Base-by-base conservation (phyloP, 1,140 invertebrate genomes). In the Cardiocondyla obscurior region DNA sequence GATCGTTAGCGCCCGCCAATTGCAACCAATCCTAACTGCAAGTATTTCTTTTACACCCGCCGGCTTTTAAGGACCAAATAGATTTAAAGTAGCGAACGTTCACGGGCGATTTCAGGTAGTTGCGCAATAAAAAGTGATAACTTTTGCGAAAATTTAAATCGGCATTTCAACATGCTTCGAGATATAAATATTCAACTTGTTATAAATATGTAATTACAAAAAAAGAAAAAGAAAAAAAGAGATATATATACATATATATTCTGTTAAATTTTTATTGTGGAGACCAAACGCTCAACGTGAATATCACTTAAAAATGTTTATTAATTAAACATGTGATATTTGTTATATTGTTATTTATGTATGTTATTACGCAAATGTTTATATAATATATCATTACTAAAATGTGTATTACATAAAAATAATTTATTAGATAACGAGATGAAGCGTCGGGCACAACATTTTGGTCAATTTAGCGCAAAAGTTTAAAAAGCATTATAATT, bases 21-120 rank as follows among this genome's bases (percentile, higher is more conserved):
- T 94, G 93, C 84, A 94, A 94, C 84, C 93, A 94, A 79, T 94
- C 93, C 19, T 94, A 92, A 82, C 6, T 88, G 28, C 5, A 39
- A 57, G 8, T 74, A 58, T 28, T 72, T 67, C 49, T 44, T n/a
- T 33, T 44, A 10, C 36, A 39, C 22, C 46, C 58, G 49, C 49
- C 25, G 12, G 65, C 19, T 53, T 4, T 74, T 16, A 14, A 74
- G 30, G 16, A 69, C 70, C 36, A 49, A 81, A n/a, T 36, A 72
- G 10, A 19, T 55, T n/a, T 36, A 64, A 22, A 19, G 19, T 0
- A 1, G 3, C 25, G 33, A 62, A 19, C 64, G 25, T 49, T 25
- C 2, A 14, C 7, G 8, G 36, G 64, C 53, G 62, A 2, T 14
- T 14, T 14, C 1, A 22, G 16, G 36, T 16, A 28, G 0, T 44